Base-by-base conservation (phyloP, 2,888 invertebrate genomes). In the Chymomyza procnemis region DNA sequence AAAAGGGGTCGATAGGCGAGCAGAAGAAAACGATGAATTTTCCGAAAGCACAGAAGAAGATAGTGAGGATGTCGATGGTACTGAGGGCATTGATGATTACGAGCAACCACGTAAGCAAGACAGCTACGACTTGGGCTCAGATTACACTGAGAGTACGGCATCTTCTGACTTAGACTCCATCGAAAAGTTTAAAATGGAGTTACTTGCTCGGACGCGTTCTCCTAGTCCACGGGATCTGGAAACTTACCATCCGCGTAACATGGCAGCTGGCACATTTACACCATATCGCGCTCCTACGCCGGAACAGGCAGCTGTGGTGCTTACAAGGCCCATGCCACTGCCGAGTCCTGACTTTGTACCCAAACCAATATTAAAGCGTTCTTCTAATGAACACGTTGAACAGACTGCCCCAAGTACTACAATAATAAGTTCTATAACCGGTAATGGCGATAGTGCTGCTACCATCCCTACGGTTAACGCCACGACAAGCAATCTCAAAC, bases 321-420 rank as follows among this genome's bases (percentile, higher is more conserved):
- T 93, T 2, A 92, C 93, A 0, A 93, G 93, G 76, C 93, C 93
- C 0, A 66, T 90, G 67, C 93, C 94, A n/a, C 90, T 94, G 55
- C 93, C 94, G 0, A 94, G 94, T 88, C 94, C 95, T 0, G 94
- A 94, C 88, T 94, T 95, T 83, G 90, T 95, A 41, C 96, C 96
- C 0, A 96, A 96, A 88, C 96, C 96, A 0, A 96, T 96, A 78
- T 88, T 96, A 14, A 96, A 96, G 87, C 92, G 93, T 64, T 92
- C 90, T 1, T 89, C 90, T 3, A 89, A 83, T 52, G 93, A 92
- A 73, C 80, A 88, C 30, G 89, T 92, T 55, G 76, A 89, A 5
- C 85, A 80, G 22, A 90, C 77, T 85, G 74, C 74, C 18, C 69
- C 80, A 2, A 88, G 73, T 86, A 75, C 76, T 41, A 72, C 19